phyloP scores from a whole-genome alignment of 1,140 invertebrate species.

The Berghia stephanieae region DNA sequence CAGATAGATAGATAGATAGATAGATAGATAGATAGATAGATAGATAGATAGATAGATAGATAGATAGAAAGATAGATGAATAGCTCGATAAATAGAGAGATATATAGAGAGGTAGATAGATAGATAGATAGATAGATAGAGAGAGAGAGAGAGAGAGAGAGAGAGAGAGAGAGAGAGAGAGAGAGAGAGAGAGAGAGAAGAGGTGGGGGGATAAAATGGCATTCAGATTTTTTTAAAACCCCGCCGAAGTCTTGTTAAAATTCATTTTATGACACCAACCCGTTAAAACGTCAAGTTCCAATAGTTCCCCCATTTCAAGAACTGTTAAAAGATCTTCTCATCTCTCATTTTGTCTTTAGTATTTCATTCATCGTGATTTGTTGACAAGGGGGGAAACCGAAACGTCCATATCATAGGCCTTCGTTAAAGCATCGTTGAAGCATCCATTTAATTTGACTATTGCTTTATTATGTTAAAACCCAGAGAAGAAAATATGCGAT shows the following conservation, averaged over 20 bases:
- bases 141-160: neutral
- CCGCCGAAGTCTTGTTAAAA: too few relatives aligned
- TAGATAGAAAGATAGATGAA: neutral
- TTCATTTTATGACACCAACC: too few relatives aligned
- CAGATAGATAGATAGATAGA: conserved; percentile 1
- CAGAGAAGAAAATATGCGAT: neutral
- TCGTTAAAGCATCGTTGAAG: neutral
- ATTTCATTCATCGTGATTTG: too few relatives aligned
- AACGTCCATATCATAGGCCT: too few relatives aligned
- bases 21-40: neutral
- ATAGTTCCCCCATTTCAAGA: too few relatives aligned
- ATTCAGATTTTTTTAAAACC: neutral
- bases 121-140: neutral
- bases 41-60: neutral
- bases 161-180: neutral
- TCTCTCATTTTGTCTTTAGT: too few relatives aligned
- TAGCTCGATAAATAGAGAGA: neutral
- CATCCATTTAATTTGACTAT: neutral
- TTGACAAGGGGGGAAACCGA: too few relatives aligned
- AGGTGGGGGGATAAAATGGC: neutral
- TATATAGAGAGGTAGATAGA: too few relatives aligned
- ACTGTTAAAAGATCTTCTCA: too few relatives aligned
- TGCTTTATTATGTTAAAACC: neutral
- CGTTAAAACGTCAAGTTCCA: too few relatives aligned
- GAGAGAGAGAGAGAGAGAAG: neutral